A percentile compares a stretch with the other conserved stretches of the same genome.
Evolutionary conservation across 2,888 invertebrate species (phyloP).

Genomic region (Trypoxylon attenuatum): DNA sequence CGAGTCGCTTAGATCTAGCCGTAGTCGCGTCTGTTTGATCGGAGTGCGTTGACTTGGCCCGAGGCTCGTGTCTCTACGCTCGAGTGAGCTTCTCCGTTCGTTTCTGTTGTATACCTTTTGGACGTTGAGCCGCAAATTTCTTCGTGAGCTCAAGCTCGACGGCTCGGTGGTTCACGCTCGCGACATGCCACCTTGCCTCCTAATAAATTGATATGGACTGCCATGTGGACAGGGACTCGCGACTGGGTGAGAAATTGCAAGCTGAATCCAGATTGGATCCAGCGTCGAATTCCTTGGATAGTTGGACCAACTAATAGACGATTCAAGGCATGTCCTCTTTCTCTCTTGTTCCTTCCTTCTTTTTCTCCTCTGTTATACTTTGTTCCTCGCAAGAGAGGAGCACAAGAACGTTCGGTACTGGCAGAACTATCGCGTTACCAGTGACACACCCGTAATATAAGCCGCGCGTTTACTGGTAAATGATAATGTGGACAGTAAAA

Average conservation of each 20-base stretch:
- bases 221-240: not conserved
- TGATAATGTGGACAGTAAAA: slow-evolving; percentile 26
- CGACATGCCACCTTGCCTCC: not conserved
- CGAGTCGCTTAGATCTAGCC: slow-evolving; percentile 14
- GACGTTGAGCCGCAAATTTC: slow-evolving; percentile 16
- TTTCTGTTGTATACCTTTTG: slow-evolving; percentile 31
- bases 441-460: not conserved
- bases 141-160: not conserved
- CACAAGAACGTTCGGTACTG: not conserved
- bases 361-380: too few relatives aligned
- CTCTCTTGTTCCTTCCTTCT: too few relatives aligned
- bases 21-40: slow-evolving; percentile 38
- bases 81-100: slow-evolving; percentile 38
- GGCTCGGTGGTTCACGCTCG: not conserved
- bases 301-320: too few relatives aligned
- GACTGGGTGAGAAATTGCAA: not conserved
- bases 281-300: not conserved
- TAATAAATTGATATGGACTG: not conserved
- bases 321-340: too few relatives aligned
- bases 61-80: slow-evolving; percentile 51
- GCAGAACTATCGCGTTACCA: not conserved
- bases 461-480: slow-evolving; percentile 33
- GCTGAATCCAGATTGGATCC: not conserved
- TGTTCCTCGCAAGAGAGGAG: not conserved
- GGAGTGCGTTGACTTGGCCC: slow-evolving; percentile 47